Base-by-base conservation (phyloP, 2,888 invertebrate genomes). In the Bombylius major region DNA sequence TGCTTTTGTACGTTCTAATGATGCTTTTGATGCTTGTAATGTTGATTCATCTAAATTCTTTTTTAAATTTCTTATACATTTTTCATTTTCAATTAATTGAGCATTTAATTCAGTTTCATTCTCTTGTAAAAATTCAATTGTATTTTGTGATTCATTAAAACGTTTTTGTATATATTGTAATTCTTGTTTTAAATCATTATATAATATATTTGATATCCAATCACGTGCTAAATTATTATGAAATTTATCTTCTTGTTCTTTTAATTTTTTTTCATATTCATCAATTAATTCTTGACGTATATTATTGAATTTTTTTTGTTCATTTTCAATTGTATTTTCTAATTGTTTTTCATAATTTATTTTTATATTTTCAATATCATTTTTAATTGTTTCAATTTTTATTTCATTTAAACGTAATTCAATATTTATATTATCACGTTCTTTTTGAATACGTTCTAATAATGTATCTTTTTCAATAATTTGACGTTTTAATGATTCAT, bases 1-100 rank as follows among this genome's bases (percentile, higher is more conserved):
- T 4, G 86, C 77, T 62, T 85, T 82, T 0, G 86, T 84, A 64
- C 87, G 81, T 64, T 89, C 88, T 45, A 87, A 74, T 1, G 86
- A 80, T 1, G 82, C 81, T 66, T 86, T 84, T 0, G 89, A 88
- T 31, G 84, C 84, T 60, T 84, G 81, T n/a, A 88, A 75, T 0
- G 83, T 83, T 1, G 84, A 80, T 60, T 83, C 82, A 65, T 89
- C 87, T 13, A 88, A 76, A 54, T 85, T 83, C 57, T 81, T 80
- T 55, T 81, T 77, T n/a, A 87, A 68, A 0, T 76, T 70, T 23
- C 81, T 77, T 56, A 83, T 77, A 14, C 76, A 79, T 56, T 81
- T 68, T 60, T 78, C 74, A 44, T 65, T 69, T 23, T 72, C 69
- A 5, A 71, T 64, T 1, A 73, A 63, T 2, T 69, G 65, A 54